A percentile compares a stretch with the other conserved stretches of the same genome.
phyloP scores from a whole-genome alignment of 1,140 invertebrate species.

The Archegozetes longisetosus region DNA sequence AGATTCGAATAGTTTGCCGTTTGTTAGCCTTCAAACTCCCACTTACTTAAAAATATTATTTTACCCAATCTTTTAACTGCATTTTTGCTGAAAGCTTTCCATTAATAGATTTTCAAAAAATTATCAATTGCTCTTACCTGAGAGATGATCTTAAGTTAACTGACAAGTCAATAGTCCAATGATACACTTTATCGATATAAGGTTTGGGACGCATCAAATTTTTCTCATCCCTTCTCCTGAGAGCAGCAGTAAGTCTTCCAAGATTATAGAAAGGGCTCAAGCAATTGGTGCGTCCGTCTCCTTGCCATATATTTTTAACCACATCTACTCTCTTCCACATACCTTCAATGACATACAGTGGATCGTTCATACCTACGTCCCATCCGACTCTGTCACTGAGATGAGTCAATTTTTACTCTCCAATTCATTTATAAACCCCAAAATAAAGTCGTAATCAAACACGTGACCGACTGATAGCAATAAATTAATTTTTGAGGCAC shows the following conservation, averaged over 20 bases:
- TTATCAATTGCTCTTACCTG: too few relatives aligned
- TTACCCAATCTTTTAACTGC: too few relatives aligned
- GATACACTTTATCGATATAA: slow-evolving; percentile 21
- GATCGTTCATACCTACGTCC: slow-evolving; percentile 21
- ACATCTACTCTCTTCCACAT: slow-evolving; percentile 17
- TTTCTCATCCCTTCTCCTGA: slow-evolving; percentile 7
- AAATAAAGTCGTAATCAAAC: slow-evolving; percentile 17
- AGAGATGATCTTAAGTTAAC: slow-evolving; percentile 17
- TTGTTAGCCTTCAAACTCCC: too few relatives aligned
- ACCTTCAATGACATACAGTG: slow-evolving; percentile 12
- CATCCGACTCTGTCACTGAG: slow-evolving; percentile 17
- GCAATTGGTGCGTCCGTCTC: slow-evolving; percentile 24
- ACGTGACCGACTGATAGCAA: slow-evolving; percentile 17
- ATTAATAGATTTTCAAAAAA: too few relatives aligned
- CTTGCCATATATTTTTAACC: slow-evolving; percentile 22
- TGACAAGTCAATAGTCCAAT: slow-evolving; percentile 23
- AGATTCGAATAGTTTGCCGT: too few relatives aligned
- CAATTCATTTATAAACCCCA: slow-evolving; percentile 14
- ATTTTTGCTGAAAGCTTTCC: too few relatives aligned
- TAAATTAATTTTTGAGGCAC: background rate
- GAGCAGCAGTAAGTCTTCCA: slow-evolving; percentile 1
- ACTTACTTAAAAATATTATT: too few relatives aligned
- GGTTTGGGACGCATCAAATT: slow-evolving; percentile 6
- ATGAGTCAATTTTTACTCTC: background rate
- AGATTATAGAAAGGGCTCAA: slow-evolving; percentile 19